These are phyloP conservation scores for Nymphalis urticae DNA, from an alignment of 2,888 invertebrate genomes.

Conservation along the genomic window DNA sequence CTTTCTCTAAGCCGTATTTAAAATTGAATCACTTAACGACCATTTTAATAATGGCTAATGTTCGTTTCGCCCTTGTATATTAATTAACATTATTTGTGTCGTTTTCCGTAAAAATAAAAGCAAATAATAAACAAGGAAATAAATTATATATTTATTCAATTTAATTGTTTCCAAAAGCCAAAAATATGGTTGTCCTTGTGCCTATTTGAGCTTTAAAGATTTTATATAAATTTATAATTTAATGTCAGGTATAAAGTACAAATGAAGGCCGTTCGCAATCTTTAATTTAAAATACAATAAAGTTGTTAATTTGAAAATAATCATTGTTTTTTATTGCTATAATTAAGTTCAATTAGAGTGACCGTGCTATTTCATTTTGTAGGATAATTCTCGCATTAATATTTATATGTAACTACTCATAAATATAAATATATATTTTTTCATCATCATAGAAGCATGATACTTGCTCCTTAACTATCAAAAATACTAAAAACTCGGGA, in stretches of 20 bases:
- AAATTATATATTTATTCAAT: no score
- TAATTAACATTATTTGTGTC: no score
- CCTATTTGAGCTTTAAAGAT: slow-evolving; percentile 5
- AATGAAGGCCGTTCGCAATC: slow-evolving; percentile 8
- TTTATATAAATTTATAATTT: slow-evolving; percentile 5
- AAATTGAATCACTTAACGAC: no score
- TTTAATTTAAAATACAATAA: slow-evolving; percentile 15
- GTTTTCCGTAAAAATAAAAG: no score
- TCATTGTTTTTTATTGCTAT: slow-evolving; percentile 14
- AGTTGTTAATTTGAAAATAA: slow-evolving; percentile 23
- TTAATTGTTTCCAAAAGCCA: neutral
- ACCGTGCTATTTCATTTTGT: slow-evolving; percentile 2
- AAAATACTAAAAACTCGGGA: no score
- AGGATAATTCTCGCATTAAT: neutral
- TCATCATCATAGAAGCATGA: neutral
- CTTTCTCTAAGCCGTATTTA: no score
- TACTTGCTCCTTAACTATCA: no score
- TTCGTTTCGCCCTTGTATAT: no score
- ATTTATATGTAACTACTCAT: neutral
- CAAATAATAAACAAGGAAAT: no score
- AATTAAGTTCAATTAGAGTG: slow-evolving; percentile 7
- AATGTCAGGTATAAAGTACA: slow-evolving; percentile 2
- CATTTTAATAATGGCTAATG: no score
- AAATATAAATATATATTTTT: neutral
- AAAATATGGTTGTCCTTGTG: slow-evolving; percentile 12